Evolutionary conservation across 1,140 invertebrate genomes (phyloP).

Genomic region (Pogonomyrmex barbatus): DNA sequence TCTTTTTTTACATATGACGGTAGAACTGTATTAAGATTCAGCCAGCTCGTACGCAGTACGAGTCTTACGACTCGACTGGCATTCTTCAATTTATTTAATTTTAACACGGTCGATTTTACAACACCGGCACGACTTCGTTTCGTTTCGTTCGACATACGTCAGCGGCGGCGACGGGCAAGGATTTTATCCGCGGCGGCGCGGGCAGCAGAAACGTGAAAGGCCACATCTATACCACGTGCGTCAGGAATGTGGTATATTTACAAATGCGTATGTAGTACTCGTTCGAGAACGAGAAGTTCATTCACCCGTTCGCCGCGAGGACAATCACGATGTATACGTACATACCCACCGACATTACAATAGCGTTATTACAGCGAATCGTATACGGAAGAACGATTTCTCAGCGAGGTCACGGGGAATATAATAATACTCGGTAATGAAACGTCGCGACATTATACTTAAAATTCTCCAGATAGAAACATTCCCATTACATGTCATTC

Average conservation of each 20-base stretch:
- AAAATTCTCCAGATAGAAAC: not conserved
- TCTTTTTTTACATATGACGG: not conserved
- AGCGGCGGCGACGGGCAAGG: conserved; percentile 1
- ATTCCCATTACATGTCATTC: not conserved
- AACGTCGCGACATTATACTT: not conserved
- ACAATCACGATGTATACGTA: conserved; percentile 38
- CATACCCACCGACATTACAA: not conserved
- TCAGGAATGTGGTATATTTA: conserved; percentile 79
- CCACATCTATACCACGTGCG: conserved; percentile 61
- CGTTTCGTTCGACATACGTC: conserved; percentile 16
- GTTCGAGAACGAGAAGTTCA: conserved; percentile 69
- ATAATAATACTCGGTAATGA: not conserved
- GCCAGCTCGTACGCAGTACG: not conserved
- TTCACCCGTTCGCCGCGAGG: conserved; percentile 58
- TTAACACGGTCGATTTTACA: conserved; percentile 11
- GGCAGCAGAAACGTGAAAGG: conserved; percentile 76
- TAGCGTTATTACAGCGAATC: conserved; percentile 23
- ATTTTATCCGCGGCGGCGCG: conserved; percentile 48
- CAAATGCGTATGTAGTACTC: conserved; percentile 72
- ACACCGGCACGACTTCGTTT: not conserved
- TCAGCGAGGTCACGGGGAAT: not conserved
- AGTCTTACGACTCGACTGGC: not conserved
- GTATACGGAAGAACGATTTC: conserved; percentile 2
- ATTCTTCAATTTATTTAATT: conserved; percentile 2
- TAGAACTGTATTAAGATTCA: not conserved